phyloP scores from a whole-genome alignment of 2,113 vertebrate genomes.

The Chionis minor region DNA sequence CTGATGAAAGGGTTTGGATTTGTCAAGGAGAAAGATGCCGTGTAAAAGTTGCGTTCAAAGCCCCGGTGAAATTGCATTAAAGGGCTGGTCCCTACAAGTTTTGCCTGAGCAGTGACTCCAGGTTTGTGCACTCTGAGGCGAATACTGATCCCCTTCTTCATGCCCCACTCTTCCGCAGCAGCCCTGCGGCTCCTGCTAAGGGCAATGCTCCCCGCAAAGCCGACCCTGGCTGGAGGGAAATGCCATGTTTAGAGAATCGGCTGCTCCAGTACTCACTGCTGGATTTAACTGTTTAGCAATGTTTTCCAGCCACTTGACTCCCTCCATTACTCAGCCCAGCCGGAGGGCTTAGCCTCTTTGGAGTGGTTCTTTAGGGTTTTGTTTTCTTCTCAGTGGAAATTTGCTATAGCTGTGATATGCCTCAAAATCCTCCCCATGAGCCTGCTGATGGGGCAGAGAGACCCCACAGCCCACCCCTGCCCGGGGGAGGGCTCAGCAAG shows the following conservation, averaged over 20 bases:
- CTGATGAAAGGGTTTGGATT: constrained; percentile 54
- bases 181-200: neutral
- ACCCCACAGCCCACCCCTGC: neutral
- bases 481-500: neutral
- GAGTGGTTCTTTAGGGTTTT: neutral
- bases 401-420: neutral
- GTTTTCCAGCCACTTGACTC: constrained; percentile 41
- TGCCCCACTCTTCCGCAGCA: neutral
- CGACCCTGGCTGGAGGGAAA: neutral
- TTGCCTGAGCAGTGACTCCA: neutral
- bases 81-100: neutral
- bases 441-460: neutral
- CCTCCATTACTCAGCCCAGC: neutral
- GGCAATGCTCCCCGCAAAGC: neutral
- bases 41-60: constrained; percentile 44
- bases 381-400: neutral
- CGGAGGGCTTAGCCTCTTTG: neutral
- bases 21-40: constrained; percentile 48
- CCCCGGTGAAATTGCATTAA: neutral
- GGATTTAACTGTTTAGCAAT: constrained; percentile 25
- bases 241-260: neutral
- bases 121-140: neutral
- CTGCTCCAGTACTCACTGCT: neutral
- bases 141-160: neutral
- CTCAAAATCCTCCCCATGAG: neutral